Evolutionary conservation across 2,888 invertebrate species (phyloP).

Genomic region (Drosophila mercatorum): DNA sequence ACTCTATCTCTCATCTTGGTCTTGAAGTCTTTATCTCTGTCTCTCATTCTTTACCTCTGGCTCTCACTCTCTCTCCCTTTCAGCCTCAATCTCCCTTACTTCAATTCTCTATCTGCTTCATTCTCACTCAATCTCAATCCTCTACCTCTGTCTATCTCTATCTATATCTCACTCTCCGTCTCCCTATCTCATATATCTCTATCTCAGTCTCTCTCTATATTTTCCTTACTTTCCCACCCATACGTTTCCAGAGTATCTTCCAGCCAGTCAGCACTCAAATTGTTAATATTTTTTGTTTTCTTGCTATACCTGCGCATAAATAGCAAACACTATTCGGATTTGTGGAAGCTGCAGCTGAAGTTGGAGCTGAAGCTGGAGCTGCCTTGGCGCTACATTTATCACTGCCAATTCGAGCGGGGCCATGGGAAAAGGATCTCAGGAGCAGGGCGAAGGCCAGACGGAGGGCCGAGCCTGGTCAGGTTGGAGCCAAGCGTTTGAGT

Average conservation of each 20-base stretch:
- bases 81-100: background rate
- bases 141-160: background rate
- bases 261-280: background rate
- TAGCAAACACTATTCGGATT: constrained; percentile 74
- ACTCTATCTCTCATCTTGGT: too few species aligned
- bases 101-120: background rate
- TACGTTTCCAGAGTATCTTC: background rate
- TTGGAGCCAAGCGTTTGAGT: constrained; percentile 66
- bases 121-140: background rate
- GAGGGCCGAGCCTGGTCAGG: constrained; percentile 13
- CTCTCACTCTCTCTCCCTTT: background rate
- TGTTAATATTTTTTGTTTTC: constrained; percentile 11
- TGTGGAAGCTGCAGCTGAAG: constrained; percentile 45
- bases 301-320: constrained; percentile 67
- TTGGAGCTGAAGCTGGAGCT: constrained; percentile 29
- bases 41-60: background rate
- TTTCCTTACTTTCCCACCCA: background rate
- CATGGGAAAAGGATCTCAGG: constrained; percentile 17
- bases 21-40: background rate
- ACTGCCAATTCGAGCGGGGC: constrained; percentile 69
- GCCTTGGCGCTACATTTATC: constrained; percentile 69
- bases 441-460: background rate
- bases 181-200: background rate
- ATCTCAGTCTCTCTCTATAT: background rate
- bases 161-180: background rate